phyloP scores from a whole-genome alignment of 2,797 vertebrate species.

The Pyrocephalus nanus region DNA sequence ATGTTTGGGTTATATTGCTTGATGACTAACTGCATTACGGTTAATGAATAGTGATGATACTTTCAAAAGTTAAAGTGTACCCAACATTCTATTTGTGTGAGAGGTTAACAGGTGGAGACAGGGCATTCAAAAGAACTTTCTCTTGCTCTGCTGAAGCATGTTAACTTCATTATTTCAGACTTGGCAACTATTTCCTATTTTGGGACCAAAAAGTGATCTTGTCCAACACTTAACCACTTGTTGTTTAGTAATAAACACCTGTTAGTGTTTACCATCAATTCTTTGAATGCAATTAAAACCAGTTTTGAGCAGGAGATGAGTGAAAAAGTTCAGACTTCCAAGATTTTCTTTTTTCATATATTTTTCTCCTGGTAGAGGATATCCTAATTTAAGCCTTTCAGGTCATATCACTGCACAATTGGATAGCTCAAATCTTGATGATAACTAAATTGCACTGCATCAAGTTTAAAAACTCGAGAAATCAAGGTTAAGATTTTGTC shows the following conservation, averaged over 20 bases:
- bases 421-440: neutral
- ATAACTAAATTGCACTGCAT: neutral
- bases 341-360: neutral
- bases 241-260: neutral
- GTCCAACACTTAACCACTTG: neutral
- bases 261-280: neutral
- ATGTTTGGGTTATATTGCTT: neutral
- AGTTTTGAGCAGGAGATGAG: neutral
- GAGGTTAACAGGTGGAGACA: neutral
- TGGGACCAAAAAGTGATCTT: neutral
- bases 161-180: neutral
- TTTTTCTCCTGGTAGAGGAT: neutral
- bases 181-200: neutral
- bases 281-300: neutral
- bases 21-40: neutral
- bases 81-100: neutral
- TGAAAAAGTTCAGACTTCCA: neutral
- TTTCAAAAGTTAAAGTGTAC: constrained; percentile 1
- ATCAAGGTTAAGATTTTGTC: neutral
- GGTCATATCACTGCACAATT: neutral
- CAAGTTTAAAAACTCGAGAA: neutral
- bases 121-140: neutral
- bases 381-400: neutral
- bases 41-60: neutral
- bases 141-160: neutral